Evolutionary conservation across 2,888 invertebrate genomes (phyloP).

Genomic region (Lissonota sp.): DNA sequence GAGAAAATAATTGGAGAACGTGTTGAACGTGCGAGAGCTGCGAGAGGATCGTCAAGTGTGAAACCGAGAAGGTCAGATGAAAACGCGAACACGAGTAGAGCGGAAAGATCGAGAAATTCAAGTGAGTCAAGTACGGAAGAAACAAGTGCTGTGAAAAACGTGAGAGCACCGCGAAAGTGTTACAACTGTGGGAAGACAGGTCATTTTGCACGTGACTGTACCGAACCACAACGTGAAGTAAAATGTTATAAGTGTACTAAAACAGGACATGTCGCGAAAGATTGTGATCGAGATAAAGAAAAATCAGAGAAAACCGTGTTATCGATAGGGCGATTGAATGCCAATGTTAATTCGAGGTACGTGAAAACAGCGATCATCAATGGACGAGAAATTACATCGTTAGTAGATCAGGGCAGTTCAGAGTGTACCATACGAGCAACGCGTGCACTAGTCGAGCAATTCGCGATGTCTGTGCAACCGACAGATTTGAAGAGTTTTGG

Average conservation of each 20-base stretch:
- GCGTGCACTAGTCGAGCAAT: background rate
- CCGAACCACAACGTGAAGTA: background rate
- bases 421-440: constrained; percentile 33
- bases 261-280: constrained; percentile 4
- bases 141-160: too few relatives aligned
- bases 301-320: background rate
- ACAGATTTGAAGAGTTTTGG: too few relatives aligned
- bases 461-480: too few relatives aligned
- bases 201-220: too few relatives aligned
- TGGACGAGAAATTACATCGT: background rate
- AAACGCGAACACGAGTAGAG: background rate
- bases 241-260: constrained; percentile 1
- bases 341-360: background rate
- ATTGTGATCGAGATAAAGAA: background rate
- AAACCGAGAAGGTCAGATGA: background rate
- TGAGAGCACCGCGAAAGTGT: too few relatives aligned
- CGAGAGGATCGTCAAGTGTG: too few relatives aligned
- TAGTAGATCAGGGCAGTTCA: constrained; percentile 30
- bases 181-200: constrained; percentile 17
- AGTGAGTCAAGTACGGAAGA: too few relatives aligned
- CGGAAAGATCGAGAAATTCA: background rate
- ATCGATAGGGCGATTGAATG: background rate
- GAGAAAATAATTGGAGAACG: background rate
- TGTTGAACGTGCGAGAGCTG: background rate
- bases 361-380: background rate